Percentiles rank a stretch among this genome's conserved stretches.
Evolutionary conservation across 1,140 invertebrate species (phyloP).

Genomic region (Babylonia areolata): DNA sequence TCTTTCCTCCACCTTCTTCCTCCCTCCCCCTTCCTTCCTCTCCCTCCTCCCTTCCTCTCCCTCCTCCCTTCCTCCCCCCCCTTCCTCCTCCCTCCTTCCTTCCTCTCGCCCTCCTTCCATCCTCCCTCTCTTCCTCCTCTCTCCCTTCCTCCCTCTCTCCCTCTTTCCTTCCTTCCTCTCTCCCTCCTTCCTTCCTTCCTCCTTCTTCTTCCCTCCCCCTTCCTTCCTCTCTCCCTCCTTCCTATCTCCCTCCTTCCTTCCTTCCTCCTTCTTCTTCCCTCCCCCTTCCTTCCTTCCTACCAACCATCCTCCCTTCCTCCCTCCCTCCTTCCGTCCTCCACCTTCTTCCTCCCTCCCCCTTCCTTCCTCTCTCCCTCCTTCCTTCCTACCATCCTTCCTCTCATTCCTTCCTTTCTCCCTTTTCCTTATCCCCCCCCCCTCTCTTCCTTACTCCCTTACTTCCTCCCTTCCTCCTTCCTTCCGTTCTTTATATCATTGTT

Average conservation of each 20-base stretch:
- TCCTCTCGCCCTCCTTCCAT: too few species aligned
- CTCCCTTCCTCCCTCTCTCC: background rate
- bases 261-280: background rate
- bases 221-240: constrained; percentile 18
- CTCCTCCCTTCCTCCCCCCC: background rate
- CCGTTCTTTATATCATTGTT: too few species aligned
- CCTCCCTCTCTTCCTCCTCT: background rate
- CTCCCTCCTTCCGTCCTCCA: background rate
- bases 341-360: background rate
- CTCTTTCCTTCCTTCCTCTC: background rate
- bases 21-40: background rate
- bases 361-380: constrained; percentile 12
- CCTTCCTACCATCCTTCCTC: too few species aligned
- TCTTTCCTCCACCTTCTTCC: background rate
- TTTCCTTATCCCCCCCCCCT: too few species aligned
- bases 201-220: background rate
- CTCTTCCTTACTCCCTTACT: too few species aligned
- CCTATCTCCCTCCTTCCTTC: background rate
- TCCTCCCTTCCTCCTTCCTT: too few species aligned
- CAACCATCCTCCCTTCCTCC: too few species aligned
- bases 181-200: background rate
- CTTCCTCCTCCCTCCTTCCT: background rate
- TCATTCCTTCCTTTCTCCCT: too few species aligned
- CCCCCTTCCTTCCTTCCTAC: constrained; percentile 14
- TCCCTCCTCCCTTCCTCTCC: background rate